Evolutionary conservation across 2,113 vertebrate species (phyloP), one percentile per base, ranked within the genome.

Genomic region (Rallus limicola): DNA sequence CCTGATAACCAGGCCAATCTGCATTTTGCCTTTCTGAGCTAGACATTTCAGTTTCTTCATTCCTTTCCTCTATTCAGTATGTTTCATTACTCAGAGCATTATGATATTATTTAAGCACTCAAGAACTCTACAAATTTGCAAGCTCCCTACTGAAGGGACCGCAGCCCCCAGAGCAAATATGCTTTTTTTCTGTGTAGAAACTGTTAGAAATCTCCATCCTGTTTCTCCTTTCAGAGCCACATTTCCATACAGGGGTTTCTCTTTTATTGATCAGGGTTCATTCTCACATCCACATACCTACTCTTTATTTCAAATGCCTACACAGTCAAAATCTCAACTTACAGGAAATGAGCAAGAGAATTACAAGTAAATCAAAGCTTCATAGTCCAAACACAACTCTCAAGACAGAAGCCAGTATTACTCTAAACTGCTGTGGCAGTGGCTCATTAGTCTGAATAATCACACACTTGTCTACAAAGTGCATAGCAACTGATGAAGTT

Each of bases 161-260:
- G 3, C 3, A 84, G 46, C 4, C 24, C n/a, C 16, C 25, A 44
- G n/a, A 20, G 16, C 65, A 65, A 81, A 71, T 3, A 8, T 1
- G 25, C 36, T 44, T 28, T 44, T 28, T 16, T 40, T 50, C 55
- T 36, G 25, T 2, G 23, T 6, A 55, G 40, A 62, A 67, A 56
- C 2, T 4, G 12, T 13, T 40, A 23, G 2, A 23, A 36, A 38
- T 25, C 68, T 38, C 26, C 0, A 0, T 34, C 15, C 29, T 24
- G 17, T 26, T 82, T 44, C 78, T 60, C 63, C 24, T 85, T 58
- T 58, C 23, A 11, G 29, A 82, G 9, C 5, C 53, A 19, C 68
- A 62, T 36, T 65, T 44, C 74, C 15, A 72, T 1, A 36, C 0
- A 1, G 42, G 4, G 34, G 50, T 64, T 44, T 58, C 33, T 79